phyloP scores from a whole-genome alignment of 2,113 vertebrate genomes.

The Vireo altiloquus region DNA sequence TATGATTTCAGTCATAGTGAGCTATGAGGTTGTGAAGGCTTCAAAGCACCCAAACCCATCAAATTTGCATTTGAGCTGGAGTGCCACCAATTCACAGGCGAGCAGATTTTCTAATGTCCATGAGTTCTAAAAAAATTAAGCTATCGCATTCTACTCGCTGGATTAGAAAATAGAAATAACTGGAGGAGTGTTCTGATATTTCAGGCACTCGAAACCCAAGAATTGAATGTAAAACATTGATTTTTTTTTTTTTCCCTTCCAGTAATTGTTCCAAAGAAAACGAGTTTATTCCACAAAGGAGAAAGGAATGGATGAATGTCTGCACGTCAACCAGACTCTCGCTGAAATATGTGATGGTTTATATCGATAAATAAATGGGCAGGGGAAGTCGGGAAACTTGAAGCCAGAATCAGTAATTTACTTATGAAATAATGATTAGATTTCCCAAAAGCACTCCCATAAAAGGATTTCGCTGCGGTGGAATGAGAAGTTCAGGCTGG shows the following conservation, averaged over 20 bases:
- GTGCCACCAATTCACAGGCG: not conserved
- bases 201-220: not conserved
- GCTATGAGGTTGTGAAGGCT: not conserved
- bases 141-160: not conserved
- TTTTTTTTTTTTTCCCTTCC: constrained; percentile 29
- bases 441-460: not conserved
- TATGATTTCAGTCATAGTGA: not conserved
- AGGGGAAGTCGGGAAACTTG: not conserved
- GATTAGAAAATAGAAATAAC: not conserved
- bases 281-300: not conserved
- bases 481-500: not conserved
- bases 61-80: not conserved
- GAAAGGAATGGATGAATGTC: not conserved
- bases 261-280: not conserved
- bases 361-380: not conserved
- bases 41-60: not conserved
- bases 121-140: not conserved
- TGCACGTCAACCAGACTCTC: not conserved
- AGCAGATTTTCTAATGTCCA: not conserved
- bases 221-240: not conserved
- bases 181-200: not conserved
- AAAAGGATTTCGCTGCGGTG: not conserved
- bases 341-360: not conserved
- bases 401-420: not conserved
- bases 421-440: not conserved